These are phyloP conservation scores for Platypus cylindrus DNA, from an alignment of 2,888 invertebrate genomes.

Conservation along the genomic window DNA sequence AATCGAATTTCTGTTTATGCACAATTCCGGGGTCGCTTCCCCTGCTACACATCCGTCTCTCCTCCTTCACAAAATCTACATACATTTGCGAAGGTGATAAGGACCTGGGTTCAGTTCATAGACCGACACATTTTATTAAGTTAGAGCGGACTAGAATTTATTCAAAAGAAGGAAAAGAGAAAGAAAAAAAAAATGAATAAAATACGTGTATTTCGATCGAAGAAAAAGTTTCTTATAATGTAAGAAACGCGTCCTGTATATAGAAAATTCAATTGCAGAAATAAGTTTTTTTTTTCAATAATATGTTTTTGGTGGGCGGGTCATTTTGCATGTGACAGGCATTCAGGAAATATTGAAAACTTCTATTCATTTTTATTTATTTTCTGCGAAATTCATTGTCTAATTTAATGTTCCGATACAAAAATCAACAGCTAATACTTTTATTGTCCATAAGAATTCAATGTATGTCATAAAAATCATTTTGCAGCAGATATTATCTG, in stretches of 20 bases:
- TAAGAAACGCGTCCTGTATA: too few relatives aligned
- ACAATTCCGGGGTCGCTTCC: constrained; percentile 29
- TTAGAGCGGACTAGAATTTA: constrained; percentile 18
- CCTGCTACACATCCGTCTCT: too few relatives aligned
- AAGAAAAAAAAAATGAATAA: too few relatives aligned
- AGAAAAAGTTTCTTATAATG: too few relatives aligned
- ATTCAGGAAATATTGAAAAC: too few relatives aligned
- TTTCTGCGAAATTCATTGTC: not conserved
- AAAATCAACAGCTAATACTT: constrained; percentile 1
- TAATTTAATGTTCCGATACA: not conserved
- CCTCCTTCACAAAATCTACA: too few relatives aligned
- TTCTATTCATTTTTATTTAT: too few relatives aligned
- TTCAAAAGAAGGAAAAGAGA: constrained; percentile 9
- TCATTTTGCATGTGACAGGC: too few relatives aligned
- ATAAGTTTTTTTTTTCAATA: too few relatives aligned
- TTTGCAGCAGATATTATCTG: constrained; percentile 31
- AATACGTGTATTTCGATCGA: too few relatives aligned
- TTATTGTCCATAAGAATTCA: constrained; percentile 25
- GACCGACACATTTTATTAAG: constrained; percentile 25
- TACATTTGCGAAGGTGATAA: constrained; percentile 31
- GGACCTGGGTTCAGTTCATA: constrained; percentile 14
- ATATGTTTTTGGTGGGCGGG: too few relatives aligned
- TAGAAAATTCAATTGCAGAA: too few relatives aligned
- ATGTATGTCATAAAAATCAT: constrained; percentile 35
- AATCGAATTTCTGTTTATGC: constrained; percentile 35